Evolutionary conservation across 1,140 invertebrate genomes (phyloP), one percentile per base, ranked within the genome.

Genomic region (Hypsibius dujardini): DNA sequence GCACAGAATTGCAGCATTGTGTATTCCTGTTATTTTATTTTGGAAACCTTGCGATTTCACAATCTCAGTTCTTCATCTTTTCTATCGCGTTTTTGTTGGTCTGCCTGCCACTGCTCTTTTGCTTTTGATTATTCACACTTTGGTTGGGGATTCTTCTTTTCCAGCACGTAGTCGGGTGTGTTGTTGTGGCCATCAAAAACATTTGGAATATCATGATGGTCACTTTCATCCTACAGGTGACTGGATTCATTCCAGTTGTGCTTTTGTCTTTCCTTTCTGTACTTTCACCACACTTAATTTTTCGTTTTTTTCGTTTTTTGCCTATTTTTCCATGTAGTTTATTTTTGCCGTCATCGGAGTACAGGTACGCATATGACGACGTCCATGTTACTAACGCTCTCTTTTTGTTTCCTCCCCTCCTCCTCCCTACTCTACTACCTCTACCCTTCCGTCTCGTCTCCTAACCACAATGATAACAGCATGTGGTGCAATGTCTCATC

Each of bases 141-240:
- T 60, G 47, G 56, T 46, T 59, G 46, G 73, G 70, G 74, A 72
- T 73, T 72, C 69, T 76, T 69, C 72, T 76, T 75, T 74, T 80
- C 71, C 87, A 94, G 90, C 92, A 95, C 86, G 93, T 96, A 85
- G 93, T 96, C 81, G 92, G 95, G 83, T 96, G 93, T 85, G 92
- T 96, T 83, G 95, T 96, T 84, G 93, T 96, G 83, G 92, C 93
- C 77, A 90, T 96, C 80, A 96, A 96, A 87, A 96, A 93, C 81
- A 96, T 96, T 83, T 92, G 92, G 81, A 96, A 96, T 86, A 96
- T 96, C 85, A 92, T 96, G 84, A 86, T 96, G 85, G 92, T 81
- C 73, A 78, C 77, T 46, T 78, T 78, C 72, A 79, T 78, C 77
- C 74, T 78, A 40, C 77, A 76, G 70, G 72, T 75, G 28, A 42